Evolutionary conservation across 2,113 vertebrate genomes (phyloP).

Genomic region (Plestiodon gilberti): DNA sequence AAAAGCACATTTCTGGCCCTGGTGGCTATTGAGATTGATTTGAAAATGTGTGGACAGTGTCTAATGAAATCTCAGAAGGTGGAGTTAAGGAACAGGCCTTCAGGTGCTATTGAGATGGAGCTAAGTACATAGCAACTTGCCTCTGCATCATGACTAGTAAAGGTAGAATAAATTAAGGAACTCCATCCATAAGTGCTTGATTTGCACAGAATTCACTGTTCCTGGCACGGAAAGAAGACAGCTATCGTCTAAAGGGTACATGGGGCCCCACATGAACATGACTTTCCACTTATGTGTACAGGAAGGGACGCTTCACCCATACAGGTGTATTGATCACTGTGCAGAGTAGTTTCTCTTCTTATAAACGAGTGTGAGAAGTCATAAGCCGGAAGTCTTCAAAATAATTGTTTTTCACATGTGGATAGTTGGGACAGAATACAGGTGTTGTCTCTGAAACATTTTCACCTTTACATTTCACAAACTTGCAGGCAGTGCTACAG

Average conservation of each 20-base stretch:
- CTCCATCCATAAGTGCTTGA: not conserved
- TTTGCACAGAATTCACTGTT: not conserved
- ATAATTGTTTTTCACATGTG: constrained; percentile 65
- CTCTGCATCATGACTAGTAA: not conserved
- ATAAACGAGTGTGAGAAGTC: not conserved
- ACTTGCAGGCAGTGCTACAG: constrained; percentile 60
- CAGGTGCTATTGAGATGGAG: not conserved
- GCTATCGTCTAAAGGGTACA: not conserved
- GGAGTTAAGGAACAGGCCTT: not conserved
- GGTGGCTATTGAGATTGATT: not conserved
- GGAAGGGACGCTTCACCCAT: not conserved
- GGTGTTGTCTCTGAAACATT: constrained; percentile 71
- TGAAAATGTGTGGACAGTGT: not conserved
- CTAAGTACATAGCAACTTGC: not conserved
- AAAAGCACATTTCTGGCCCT: not conserved
- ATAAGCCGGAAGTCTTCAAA: constrained; percentile 28
- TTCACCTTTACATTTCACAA: constrained; percentile 58
- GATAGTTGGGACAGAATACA: constrained; percentile 64
- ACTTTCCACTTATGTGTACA: not conserved
- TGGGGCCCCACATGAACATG: too few relatives aligned
- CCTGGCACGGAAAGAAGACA: not conserved
- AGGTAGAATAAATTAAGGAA: not conserved
- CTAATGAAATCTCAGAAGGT: too few relatives aligned
- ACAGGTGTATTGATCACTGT: not conserved
- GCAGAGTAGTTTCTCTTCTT: not conserved